Evolutionary conservation across 2,113 vertebrate genomes (phyloP), one percentile per base, ranked within the genome.

Genomic region (Prietella phreatophila): DNA sequence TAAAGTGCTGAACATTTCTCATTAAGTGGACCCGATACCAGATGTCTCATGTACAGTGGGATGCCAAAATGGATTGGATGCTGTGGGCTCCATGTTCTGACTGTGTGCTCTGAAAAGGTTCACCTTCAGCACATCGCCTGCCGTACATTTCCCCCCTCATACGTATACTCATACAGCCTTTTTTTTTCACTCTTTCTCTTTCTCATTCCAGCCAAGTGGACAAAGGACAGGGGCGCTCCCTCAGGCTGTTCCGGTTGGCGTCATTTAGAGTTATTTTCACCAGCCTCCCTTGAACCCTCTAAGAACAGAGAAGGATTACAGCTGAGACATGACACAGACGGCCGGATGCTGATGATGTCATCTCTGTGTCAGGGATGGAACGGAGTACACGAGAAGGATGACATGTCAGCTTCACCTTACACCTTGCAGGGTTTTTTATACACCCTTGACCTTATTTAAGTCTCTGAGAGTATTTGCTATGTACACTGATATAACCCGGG

Each of bases 241-340:
- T 30, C 81, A 30, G 83, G 89, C 85, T 67, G 33, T 86, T 88
- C 83, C 69, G 80, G 53, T 80, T 83, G 84, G 58, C 61, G 25
- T 90, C 65, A 67, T 76, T 17, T 55, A 73, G 83, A 80, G 89
- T 85, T 91, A 88, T 88, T 89, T 90, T 90, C 67, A 88, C 86
- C 79, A 83, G 56, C 80, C 82, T 67, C 56, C 80, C 75, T 60
- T 69, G 33, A 42, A 81, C 56, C 75, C 39, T 60, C 65, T 84
- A 50, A 71, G 61, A 53, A 25, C 69, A 67, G 76, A 73, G 67
- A 79, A 87, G 75, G 73, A 91, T 90, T 85, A 88, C 27, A 83
- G 90, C 58, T 86, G 75, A 84, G 86, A 89, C 61, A 73, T 65
- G 79, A 90, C 83, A 89, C 88, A 85, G 79, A 56, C 55, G 30